These are phyloP conservation scores for Serrognathus titanus DNA, from an alignment of 2,888 invertebrate species.

Conservation along the genomic window DNA sequence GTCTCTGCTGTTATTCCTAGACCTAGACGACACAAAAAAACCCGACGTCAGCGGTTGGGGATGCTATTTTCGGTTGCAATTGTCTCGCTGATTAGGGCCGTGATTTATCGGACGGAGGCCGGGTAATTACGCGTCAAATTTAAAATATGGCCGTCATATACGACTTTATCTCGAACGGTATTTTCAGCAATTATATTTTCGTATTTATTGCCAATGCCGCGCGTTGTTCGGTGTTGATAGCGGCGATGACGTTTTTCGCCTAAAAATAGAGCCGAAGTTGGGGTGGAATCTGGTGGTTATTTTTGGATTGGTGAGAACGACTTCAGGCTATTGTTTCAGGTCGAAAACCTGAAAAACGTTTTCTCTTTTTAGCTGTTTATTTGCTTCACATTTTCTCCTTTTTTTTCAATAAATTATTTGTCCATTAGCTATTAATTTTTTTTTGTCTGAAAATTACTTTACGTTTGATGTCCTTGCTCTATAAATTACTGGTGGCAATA, in stretches of 20 bases:
- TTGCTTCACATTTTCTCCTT: no score
- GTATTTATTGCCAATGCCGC: constrained; percentile 5
- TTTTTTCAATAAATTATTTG: no score
- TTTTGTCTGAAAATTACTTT: no score
- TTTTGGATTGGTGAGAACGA: background rate
- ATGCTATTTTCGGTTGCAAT: constrained; percentile 26
- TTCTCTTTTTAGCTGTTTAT: no score
- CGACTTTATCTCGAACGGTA: constrained; percentile 6
- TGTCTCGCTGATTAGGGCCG: constrained; percentile 27
- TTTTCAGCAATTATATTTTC: constrained; percentile 13
- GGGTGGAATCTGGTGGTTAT: background rate
- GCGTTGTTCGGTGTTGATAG: no score
- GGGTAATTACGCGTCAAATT: constrained; percentile 23
- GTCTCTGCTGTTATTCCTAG: constrained; percentile 16
- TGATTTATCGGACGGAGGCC: constrained; percentile 25
- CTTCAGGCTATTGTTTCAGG: background rate
- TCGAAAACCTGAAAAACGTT: background rate
- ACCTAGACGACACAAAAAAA: constrained; percentile 23
- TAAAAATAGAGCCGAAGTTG: background rate
- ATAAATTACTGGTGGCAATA: no score
- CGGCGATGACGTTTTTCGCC: background rate
- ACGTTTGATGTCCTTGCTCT: no score
- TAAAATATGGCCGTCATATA: constrained; percentile 14
- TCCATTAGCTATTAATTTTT: no score
- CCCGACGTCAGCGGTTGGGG: constrained; percentile 15